phyloP scores from a whole-genome alignment of 2,113 vertebrate species.

The Pedionomus torquatus region DNA sequence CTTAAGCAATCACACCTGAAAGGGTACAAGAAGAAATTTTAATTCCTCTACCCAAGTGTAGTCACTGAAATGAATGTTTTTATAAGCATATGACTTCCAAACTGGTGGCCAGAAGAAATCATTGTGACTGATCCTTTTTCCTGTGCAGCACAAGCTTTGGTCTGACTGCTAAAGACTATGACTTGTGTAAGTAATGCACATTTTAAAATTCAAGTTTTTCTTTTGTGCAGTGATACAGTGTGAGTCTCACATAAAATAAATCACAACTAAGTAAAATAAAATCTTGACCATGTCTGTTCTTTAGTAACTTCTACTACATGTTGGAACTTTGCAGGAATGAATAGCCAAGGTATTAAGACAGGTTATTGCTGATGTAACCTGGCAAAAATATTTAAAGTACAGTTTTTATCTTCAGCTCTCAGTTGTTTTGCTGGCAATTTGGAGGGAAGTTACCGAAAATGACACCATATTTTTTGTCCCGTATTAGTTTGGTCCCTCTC shows the following conservation, averaged over 20 bases:
- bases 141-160: background rate
- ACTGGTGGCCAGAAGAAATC: background rate
- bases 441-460: background rate
- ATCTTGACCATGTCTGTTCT: background rate
- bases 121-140: background rate
- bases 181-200: background rate
- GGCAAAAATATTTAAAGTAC: background rate
- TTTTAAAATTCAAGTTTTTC: background rate
- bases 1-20: slow-evolving; percentile 25
- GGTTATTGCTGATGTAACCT: background rate
- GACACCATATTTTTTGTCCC: rapidly evolving
- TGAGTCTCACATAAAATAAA: background rate
- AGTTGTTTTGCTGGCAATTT: background rate
- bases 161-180: background rate
- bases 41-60: background rate
- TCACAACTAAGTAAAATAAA: background rate
- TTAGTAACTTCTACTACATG: background rate
- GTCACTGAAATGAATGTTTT: background rate
- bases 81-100: background rate
- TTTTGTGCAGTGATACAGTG: background rate
- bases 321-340: background rate
- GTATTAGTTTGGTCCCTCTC: background rate
- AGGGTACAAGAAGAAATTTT: background rate
- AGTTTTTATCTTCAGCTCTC: background rate
- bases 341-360: background rate